These are phyloP conservation scores for Hirudo medicinalis DNA, from an alignment of 1,140 invertebrate species.

Conservation along the genomic window DNA sequence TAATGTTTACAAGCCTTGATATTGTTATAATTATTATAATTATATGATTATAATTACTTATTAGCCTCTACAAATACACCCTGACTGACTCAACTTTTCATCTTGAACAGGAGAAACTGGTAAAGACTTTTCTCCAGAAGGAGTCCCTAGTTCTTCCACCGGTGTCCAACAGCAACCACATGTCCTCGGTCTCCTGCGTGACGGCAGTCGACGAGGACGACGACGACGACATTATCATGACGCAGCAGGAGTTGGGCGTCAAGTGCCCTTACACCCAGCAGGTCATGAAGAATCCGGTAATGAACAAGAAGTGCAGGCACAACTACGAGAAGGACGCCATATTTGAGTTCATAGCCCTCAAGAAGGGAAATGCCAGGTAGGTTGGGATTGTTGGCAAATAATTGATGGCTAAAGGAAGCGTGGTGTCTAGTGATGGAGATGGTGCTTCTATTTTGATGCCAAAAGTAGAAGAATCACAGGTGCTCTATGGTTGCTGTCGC, in stretches of 20 bases:
- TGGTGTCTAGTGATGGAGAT: not conserved
- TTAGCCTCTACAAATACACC: too few species aligned
- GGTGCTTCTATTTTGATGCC: too few species aligned
- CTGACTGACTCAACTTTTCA: too few species aligned
- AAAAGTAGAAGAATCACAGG: too few species aligned
- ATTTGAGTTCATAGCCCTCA: slow-evolving; percentile 21
- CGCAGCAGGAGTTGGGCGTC: slow-evolving; percentile 21
- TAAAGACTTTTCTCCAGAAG: not conserved
- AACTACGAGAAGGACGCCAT: slow-evolving; percentile 24
- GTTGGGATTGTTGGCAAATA: not conserved
- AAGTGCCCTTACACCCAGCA: slow-evolving; percentile 24
- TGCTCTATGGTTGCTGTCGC: too few species aligned
- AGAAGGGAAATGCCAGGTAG: slow-evolving; percentile 23
- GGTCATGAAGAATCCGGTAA: slow-evolving; percentile 23
- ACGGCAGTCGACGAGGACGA: slow-evolving; percentile 17
- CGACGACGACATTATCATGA: slow-evolving; percentile 24
- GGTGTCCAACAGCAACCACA: not conserved
- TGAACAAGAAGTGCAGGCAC: slow-evolving; percentile 21
- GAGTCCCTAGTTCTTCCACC: not conserved
- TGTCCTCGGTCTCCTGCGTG: not conserved
- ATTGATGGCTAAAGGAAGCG: not conserved
- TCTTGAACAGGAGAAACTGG: not conserved
- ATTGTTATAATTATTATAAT: too few species aligned
- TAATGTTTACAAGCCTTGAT: too few species aligned
- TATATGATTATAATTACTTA: too few species aligned